Base-by-base conservation (phyloP, 23 tunicate genomes). In the Diplosoma virens region DNA sequence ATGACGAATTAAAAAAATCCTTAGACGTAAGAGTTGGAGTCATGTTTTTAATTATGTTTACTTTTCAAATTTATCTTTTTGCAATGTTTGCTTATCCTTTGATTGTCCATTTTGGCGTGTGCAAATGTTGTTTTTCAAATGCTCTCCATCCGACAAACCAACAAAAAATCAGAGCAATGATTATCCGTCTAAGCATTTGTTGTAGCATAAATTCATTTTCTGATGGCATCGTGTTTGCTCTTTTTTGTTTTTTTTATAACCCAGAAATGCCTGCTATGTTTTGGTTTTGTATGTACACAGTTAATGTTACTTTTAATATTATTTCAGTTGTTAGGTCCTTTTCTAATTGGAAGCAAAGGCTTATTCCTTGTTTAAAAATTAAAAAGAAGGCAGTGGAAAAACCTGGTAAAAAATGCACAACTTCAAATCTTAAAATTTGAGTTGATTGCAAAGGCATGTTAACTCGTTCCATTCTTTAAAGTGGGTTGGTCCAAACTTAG, bases 301-400 rank as follows among this genome's bases (percentile, higher is more conserved):
- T 55, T 30, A 84, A 84, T 31, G 47, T 84, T 18, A n/a, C 76
- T 5, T 54, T 75, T 22, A 84, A 84, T 67, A 81, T 84, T 24
- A 76, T 84, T 20, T 45, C 75, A 30, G 75, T 84, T 0, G 70
- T 77, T 47, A 24, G 81, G 30, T 84, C 88, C 30, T 84, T 84
- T 53, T 81, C 64, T 6, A 80, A 84, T 50, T 84, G 88, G 88
- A 76, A 76, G 33, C 45, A 65, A 20, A 64, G 88, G 24, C 82
- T 84, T 6, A 53, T 81, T 0, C 66, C 88, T 3, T 59, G 9
- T 41, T 41, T n/a, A n/a, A n/a, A n/a, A n/a, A n/a, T n/a, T n/a
- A n/a, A n/a, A n/a, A n/a, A n/a, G n/a, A n/a, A n/a, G n/a, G n/a
- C n/a, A n/a, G n/a, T n/a, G n/a, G n/a, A n/a, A n/a, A n/a, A n/a